Evolutionary conservation across 2,797 vertebrate genomes (phyloP).

Genomic region (Clarias platycephalus): DNA sequence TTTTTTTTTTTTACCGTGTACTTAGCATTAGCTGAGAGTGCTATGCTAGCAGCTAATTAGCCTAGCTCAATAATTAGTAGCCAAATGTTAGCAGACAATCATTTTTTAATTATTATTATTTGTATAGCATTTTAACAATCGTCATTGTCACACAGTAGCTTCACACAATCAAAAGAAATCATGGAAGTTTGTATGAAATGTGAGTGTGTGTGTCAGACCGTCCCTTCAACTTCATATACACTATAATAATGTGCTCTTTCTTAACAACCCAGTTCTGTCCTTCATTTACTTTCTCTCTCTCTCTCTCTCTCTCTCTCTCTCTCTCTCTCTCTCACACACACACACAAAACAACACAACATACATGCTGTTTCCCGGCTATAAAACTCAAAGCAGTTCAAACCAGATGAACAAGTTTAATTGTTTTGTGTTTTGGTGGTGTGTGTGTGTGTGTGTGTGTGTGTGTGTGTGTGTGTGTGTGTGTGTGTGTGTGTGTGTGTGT

Average conservation of each 20-base stretch:
- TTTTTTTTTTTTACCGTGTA: no score
- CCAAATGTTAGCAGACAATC: background rate
- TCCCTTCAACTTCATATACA: background rate
- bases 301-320: slow-evolving; percentile 1
- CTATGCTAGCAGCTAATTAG: background rate
- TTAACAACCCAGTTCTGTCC: background rate
- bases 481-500: slow-evolving; percentile 16
- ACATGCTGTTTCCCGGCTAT: background rate
- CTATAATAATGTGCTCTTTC: background rate
- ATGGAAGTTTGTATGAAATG: no score
- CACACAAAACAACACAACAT: background rate
- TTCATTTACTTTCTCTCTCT: background rate
- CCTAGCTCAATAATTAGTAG: background rate
- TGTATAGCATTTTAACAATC: no score
- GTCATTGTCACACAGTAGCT: no score
- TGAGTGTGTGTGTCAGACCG: no score
- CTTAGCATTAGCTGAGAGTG: background rate
- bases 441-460: slow-evolving; percentile 23
- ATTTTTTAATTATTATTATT: no score
- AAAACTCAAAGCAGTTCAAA: slow-evolving; percentile 15
- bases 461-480: slow-evolving; percentile 20
- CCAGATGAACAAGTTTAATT: slow-evolving; percentile 35
- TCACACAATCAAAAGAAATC: no score
- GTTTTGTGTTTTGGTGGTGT: slow-evolving; percentile 18
- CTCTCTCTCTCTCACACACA: background rate